Percentiles rank a stretch among this genome's conserved stretches.
phyloP scores from a whole-genome alignment of 92 coral and sea anemone species.

The Zoanthus sansibaricus region DNA sequence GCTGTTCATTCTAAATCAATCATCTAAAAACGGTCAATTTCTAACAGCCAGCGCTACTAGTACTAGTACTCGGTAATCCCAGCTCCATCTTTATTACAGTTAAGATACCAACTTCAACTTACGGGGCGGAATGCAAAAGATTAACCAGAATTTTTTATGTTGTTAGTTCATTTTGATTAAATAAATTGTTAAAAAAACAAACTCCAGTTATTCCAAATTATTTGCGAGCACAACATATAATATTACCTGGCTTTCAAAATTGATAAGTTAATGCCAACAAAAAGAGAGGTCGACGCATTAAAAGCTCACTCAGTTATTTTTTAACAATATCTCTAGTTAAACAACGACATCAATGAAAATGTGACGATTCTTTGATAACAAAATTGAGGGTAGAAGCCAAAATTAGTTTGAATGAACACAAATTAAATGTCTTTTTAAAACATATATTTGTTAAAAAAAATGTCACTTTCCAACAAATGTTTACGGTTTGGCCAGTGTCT shows the following conservation, averaged over 20 bases:
- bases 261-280: not conserved
- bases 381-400: not conserved
- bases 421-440: not conserved
- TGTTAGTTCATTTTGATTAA: no score
- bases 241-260: not conserved
- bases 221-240: not conserved
- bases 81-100: no score
- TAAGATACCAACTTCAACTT: no score
- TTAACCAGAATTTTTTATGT: no score
- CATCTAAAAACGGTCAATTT: no score
- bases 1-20: no score
- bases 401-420: not conserved
- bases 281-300: not conserved
- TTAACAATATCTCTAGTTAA: not conserved
- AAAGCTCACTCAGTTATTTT: not conserved
- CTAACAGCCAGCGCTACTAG: no score
- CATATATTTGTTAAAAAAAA: not conserved
- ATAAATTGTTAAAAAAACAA: no score
- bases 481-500: conserved; percentile 16
- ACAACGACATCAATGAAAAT: not conserved
- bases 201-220: no score
- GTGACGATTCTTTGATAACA: not conserved
- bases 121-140: no score
- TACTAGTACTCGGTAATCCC: no score
- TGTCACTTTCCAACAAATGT: conserved; percentile 26